Base-by-base conservation (phyloP, 2,797 vertebrate species). In the Epinephelus coioides region DNA sequence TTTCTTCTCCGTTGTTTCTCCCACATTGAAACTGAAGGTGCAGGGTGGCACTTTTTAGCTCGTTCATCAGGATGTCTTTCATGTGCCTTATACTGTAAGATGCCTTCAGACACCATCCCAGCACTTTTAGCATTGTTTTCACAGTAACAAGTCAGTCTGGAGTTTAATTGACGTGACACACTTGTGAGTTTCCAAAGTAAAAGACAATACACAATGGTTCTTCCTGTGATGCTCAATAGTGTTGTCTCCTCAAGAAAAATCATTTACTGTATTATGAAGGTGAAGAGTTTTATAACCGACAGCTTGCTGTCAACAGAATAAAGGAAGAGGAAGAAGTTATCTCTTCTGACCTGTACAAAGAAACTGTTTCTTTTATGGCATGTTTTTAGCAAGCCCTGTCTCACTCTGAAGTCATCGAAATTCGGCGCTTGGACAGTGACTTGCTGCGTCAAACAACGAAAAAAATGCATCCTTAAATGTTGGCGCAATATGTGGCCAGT, bases 121-220 rank as follows among this genome's bases (percentile, higher is more conserved):
- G 12, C 62, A 72, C 53, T 81, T 57, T 55, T 30, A 60, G 59
- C 14, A 10, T n/a, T 19, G 13, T 74, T 83, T 56, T 60, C 38
- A 76, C 50, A 18, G 38, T 40, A 25, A 50, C 62, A 71, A 79
- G 23, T n/a, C 38, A 25, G 46, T 38, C 19, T 14, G n/a, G 18
- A 44, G 51, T 40, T 50, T 59, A 68, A 72, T 27, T 60, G 40
- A 69, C 50, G 10, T 8, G 7, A 18, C 30, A 65, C 30, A 43
- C n/a, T 40, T 66, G 21, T 21, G 4, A 50, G 11, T 50, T 59
- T 49, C 30, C 27, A 73, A 40, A 69, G 65, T 34, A 49, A 68
- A 57, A 47, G 9, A 30, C 17, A 1, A 62, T 15, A 3, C 21
- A 63, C 5, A 68, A 30, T 10, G 19, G 21, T 0, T 70, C 9